Evolutionary conservation across 2,888 invertebrate species (phyloP), one percentile per base, ranked within the genome.

Genomic region (Nebria salina): DNA sequence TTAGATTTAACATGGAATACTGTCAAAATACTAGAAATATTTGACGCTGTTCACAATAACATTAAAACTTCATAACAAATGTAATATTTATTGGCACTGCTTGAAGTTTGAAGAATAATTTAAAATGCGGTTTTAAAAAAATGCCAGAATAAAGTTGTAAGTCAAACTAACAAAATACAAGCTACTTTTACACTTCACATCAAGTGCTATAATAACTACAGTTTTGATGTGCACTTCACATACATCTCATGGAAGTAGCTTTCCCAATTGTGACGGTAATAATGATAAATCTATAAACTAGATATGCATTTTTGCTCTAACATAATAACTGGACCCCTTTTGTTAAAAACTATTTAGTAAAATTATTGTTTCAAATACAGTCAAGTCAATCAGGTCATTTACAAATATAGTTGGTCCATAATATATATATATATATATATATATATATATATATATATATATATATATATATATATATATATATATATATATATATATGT

Each of bases 1-100:
- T 74, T 78, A 74, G 78, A 78, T 66, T 73, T 73, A 78, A 78
- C 74, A 78, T 66, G 78, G 74, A 78, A 78, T 78, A 78, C 78
- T 78, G 78, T 74, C 34, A 74, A 54, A 66, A 34, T 66, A 65
- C 34, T 41, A 74, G 74, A 78, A 76, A 20, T 9, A 43, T 43
- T 34, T 72, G 65, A 68, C 54, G 15, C 26, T 26, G 26, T 77
- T 78, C 78, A 73, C 74, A 78, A 78, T 66, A 73, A 74, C 42
- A 70, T 72, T 72, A 66, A 66, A 26, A 43, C 77, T 77, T 54
- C 54, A 54, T 54, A 54, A 13, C 13, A 54, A 54, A 54, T 54
- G 54, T 8, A 3, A 54, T 54, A 54, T 54, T 11, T 54, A 54
- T 54, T 54, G 54, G 54, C 54, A 54, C 54, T 54, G 54, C 54